Base-by-base conservation (phyloP, 1,140 invertebrate genomes). In the Drosophila albomicans region DNA sequence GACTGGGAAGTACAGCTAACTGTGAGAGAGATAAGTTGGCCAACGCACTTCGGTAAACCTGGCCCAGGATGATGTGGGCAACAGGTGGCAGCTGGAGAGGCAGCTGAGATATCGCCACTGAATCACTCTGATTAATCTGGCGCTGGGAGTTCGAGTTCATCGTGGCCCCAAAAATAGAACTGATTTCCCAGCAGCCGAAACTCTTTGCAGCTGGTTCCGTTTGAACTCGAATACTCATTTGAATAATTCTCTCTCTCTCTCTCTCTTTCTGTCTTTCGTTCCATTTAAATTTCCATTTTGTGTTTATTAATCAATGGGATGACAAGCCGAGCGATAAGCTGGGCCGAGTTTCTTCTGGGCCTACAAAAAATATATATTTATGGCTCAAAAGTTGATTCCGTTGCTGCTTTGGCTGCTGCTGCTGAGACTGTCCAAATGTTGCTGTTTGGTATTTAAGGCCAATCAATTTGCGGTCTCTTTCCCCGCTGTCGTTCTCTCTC, bases 401-500 rank as follows among this genome's bases (percentile, higher is more conserved):
- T 56, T 43, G 62, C 63, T 56, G n/a, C 79, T 32, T 56, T 20
- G 32, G 15, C 30, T 49, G 62, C 63, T 56, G 10, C 79, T 32
- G 35, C 35, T 38, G 8, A 38, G 35, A 38, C 35, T 82, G 80
- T 82, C 73, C 81, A 84, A 84, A 85, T 85, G 80, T 77, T 78
- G 64, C 68, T 74, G 82, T 68, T 69, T 80, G 73, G 84, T 79
- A 75, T 88, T 88, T 88, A 63, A 65, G 85, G 52, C 85, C 84
- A 87, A 88, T 88, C 77, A 88, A 87, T 87, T 82, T 88, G 66
- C 35, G 52, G 58, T 51, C 64, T 46, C 56, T 52, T 57, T 59
- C 35, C 28, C 74, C 64, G 15, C 28, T 67, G 51, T 56, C 16
- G 51, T 30, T 52, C 52, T 52, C 68, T 79, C 25, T 43, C 41